Base-by-base conservation (phyloP, 2,888 invertebrate species). In the Amiota minor region DNA sequence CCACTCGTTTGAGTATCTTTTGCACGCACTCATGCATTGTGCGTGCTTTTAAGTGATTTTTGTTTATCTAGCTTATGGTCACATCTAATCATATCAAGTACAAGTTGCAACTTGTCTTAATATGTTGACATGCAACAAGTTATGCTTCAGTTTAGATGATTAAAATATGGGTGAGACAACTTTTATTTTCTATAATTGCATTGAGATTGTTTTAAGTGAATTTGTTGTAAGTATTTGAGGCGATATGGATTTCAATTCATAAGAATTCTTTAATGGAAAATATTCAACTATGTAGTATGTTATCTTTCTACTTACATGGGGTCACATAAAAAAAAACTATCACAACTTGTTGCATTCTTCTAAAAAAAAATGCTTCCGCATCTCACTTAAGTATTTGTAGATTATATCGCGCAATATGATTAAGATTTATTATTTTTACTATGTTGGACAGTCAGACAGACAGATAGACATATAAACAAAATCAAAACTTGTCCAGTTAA, bases 41-140 rank as follows among this genome's bases (percentile, higher is more conserved):
- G 75, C 67, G 75, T 75, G 71, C 67, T 67, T 61, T 67, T 62
- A 74, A 74, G 71, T 67, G 72, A 50, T 78, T 78, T 78, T 78
- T 69, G 72, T 78, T 74, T 76, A 79, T 70, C 16, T 55, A 23
- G 18, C 20, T 59, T 59, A 59, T 59, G 59, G 20, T 18, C 59
- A 59, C 20, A 59, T 59, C 59, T 59, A 59, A 59, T 59, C 59
- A 59, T 59, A 59, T 59, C 59, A 59, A 20, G 18, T 59, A 20
- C 59, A 59, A 20, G 59, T 59, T 59, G 23, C 59, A 1, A 18
- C 59, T 4, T 59, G 35, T 35, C 16, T 20, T 16, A 16, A 11
- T 10, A 18, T 59, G 20, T 16, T 59, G 59, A 59, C 59, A 59
- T 20, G 62, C 77, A 76, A 76, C 76, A 80, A 79, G 80, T 20